These are phyloP conservation scores for Ovibos moschatus DNA, from an alignment of 2,113 vertebrate species.

Conservation along the genomic window DNA sequence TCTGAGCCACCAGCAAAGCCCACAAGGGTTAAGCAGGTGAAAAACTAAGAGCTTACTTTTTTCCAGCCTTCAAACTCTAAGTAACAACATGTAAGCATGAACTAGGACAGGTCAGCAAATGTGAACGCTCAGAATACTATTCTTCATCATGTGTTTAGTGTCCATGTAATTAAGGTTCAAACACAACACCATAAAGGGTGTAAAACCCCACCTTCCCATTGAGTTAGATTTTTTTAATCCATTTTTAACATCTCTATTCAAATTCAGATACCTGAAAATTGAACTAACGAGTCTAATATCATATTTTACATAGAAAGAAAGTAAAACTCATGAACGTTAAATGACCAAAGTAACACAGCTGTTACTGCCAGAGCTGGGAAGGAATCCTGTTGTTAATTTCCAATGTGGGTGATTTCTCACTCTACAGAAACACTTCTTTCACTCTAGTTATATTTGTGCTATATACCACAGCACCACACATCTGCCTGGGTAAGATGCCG, in stretches of 20 bases:
- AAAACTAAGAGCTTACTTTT: neutral
- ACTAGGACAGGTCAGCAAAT: neutral
- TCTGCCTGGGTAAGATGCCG: neutral
- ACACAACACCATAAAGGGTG: neutral
- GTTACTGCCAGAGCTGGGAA: neutral
- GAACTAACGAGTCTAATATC: neutral
- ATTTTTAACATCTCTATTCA: neutral
- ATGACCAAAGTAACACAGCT: neutral
- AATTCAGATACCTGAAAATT: neutral
- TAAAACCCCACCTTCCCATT: neutral
- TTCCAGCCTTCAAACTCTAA: neutral
- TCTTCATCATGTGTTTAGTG: neutral
- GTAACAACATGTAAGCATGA: neutral
- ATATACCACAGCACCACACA: neutral
- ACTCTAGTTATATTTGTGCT: neutral
- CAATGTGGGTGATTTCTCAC: neutral
- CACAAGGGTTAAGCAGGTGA: neutral
- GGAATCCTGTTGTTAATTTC: neutral
- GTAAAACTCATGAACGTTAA: neutral
- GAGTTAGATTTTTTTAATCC: neutral
- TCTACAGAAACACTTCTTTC: neutral
- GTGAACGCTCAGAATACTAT: neutral
- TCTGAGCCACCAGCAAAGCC: neutral
- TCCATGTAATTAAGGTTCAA: neutral
- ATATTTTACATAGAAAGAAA: neutral